Conservation (phyloP, 2,888 invertebrate species). For the Nowickia ferox region DNA sequence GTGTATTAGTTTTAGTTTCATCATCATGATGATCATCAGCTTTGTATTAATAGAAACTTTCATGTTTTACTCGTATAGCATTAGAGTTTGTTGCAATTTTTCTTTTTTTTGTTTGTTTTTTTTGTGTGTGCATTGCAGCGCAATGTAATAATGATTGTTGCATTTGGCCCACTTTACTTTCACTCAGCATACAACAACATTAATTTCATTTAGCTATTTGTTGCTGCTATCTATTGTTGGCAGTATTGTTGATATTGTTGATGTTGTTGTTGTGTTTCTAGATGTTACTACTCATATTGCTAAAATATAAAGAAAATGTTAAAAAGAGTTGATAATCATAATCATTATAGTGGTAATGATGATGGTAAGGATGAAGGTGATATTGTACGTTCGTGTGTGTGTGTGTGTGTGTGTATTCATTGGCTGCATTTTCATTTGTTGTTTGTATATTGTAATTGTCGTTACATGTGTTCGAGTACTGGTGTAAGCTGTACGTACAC, state of each 20-base stretch:
- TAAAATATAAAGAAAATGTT: constrained; percentile 60
- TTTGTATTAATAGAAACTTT: constrained; percentile 65
- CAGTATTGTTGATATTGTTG: constrained; percentile 24
- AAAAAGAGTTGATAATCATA: constrained; percentile 48
- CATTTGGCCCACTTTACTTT: constrained; percentile 82
- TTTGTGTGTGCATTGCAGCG: constrained; percentile 45
- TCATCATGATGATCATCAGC: constrained; percentile 36
- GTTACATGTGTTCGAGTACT: background rate
- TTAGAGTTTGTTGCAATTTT: constrained; percentile 51
- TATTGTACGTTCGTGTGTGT: constrained; percentile 15
- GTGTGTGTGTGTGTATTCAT: background rate
- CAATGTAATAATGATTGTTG: constrained; percentile 81
- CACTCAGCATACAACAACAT: constrained; percentile 77
- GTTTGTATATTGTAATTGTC: constrained; percentile 18
- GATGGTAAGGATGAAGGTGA: constrained; percentile 46
- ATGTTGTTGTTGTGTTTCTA: background rate
- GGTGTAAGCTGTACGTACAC: background rate
- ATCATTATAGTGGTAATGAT: constrained; percentile 10
- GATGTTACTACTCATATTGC: constrained; percentile 32
- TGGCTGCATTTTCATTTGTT: constrained; percentile 58
- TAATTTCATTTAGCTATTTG: constrained; percentile 57
- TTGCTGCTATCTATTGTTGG: constrained; percentile 32
- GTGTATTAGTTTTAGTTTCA: constrained; percentile 49
- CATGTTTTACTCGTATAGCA: constrained; percentile 58
- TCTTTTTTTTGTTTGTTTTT: constrained; percentile 1